Evolutionary conservation across 1,140 invertebrate genomes (phyloP), one percentile per base, ranked within the genome.

Genomic region (Geopemphigus sp.): DNA sequence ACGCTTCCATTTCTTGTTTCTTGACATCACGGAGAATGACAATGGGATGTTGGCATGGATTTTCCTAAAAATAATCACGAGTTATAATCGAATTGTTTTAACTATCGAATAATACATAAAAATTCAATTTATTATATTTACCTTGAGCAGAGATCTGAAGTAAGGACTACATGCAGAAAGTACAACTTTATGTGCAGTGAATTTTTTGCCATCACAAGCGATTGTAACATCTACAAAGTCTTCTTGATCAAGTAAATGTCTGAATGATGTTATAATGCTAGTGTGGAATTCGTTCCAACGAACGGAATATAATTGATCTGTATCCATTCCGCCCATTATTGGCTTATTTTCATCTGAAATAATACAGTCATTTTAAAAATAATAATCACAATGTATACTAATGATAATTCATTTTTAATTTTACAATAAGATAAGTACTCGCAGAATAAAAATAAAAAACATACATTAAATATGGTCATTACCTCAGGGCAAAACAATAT

Each of bases 271-370:
- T 78, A 95, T 88, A 85, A 96, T 94, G 83, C 93, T 94, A 78
- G 92, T 91, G 85, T 95, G 94, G 88, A 94, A 96, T 86, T 96
- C 94, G 86, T 95, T 96, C 95, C 95, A 96, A 84, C 94, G 90
- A 84, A 96, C 89, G 85, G 94, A 94, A 87, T 95, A 96, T 85
- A 95, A 93, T 88, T 96, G 94, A 87, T 94, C 91, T 83, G 88
- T 85, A 84, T 86, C 89, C 84, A 89, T 87, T 85, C 87, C 87
- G 84, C 86, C 87, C 87, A 87, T 87, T 76, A 78, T 78, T 47
- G 57, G 61, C 56, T 78, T 47, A 59, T 78, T 8, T 63, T 63
- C 74, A 78, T 78, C 74, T 78, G 15, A 24, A 78, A 74, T 47
- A 56, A 56, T 6, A n/a, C 8, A 39, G 3, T 8, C 8, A 8